Percentiles rank a stretch among this genome's conserved stretches.
Conservation (phyloP, 1,140 invertebrate species). For the Aphelinus atriplicis region DNA sequence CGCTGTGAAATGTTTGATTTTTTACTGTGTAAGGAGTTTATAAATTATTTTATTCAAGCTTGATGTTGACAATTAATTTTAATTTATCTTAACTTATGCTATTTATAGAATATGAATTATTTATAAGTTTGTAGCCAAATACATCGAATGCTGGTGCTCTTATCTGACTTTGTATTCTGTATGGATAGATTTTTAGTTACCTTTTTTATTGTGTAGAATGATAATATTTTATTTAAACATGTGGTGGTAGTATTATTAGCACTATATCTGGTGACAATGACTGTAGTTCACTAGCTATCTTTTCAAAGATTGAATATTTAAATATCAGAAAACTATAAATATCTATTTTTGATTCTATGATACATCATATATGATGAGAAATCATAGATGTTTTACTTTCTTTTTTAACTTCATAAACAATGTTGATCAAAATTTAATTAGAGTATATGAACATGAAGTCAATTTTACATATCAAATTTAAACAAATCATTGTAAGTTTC, state of each 20-base stretch:
- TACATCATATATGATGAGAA: not conserved
- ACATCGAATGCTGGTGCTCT: slow-evolving; percentile 37
- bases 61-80: slow-evolving; percentile 14
- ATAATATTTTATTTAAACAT: slow-evolving; percentile 14
- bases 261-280: slow-evolving; percentile 12
- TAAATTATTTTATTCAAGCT: slow-evolving; percentile 22
- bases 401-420: not conserved
- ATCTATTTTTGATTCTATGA: not conserved
- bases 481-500: no score
- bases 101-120: not conserved
- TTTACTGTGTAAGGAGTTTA: slow-evolving; percentile 31
- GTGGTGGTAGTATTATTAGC: slow-evolving; percentile 32
- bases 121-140: slow-evolving; percentile 24
- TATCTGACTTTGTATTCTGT: slow-evolving; percentile 1
- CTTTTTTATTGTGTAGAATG: slow-evolving; percentile 16
- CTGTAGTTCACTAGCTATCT: not conserved
- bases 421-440: no score
- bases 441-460: no score
- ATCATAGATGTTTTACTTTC: not conserved
- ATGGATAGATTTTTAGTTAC: not conserved
- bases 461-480: no score
- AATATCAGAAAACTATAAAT: not conserved
- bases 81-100: slow-evolving; percentile 13
- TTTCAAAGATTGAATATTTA: not conserved
- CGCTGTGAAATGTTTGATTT: slow-evolving; percentile 25